Evolutionary conservation across 2,113 vertebrate species (phyloP).

Genomic region (Struthio camelus): DNA sequence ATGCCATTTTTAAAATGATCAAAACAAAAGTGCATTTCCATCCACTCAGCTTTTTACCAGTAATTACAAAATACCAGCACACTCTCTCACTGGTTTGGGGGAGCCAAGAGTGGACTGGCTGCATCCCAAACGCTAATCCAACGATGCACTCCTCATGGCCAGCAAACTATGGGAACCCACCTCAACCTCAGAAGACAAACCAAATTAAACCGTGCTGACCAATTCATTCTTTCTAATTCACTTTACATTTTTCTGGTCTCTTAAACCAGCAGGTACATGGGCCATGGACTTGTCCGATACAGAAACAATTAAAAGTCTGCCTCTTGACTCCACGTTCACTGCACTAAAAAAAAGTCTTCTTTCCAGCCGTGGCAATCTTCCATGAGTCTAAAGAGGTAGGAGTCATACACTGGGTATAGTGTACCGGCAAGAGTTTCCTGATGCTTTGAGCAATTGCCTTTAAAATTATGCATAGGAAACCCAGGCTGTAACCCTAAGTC

Average conservation of each 20-base stretch:
- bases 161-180: background rate
- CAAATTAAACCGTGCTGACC: background rate
- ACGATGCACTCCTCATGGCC: background rate
- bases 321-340: background rate
- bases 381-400: background rate
- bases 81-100: background rate
- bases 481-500: background rate
- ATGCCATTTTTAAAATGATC: background rate
- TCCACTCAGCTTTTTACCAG: background rate
- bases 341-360: constrained; percentile 7
- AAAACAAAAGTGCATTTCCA: background rate
- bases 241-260: background rate
- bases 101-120: background rate
- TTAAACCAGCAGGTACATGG: background rate
- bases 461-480: constrained; percentile 44
- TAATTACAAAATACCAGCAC: background rate
- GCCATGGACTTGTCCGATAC: background rate
- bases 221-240: background rate
- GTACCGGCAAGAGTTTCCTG: constrained; percentile 1
- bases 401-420: constrained; percentile 13
- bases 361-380: background rate
- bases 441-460: constrained; percentile 54
- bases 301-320: constrained; percentile 8
- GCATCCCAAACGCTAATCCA: background rate
- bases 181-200: background rate